Conservation (phyloP, 2,888 invertebrate species). For the Melanotus villosus region DNA sequence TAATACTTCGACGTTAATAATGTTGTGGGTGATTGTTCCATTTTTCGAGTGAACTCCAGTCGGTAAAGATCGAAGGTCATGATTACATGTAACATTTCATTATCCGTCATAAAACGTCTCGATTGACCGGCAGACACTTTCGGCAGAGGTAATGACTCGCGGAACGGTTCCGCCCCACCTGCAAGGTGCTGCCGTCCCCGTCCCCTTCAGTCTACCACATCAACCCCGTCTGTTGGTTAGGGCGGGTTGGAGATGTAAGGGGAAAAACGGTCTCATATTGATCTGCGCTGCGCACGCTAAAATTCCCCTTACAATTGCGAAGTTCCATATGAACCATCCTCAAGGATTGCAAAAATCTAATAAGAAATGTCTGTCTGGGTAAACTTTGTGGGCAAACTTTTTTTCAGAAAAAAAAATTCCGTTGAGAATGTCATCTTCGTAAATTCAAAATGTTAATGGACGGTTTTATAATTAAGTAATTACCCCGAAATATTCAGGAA, state of each 20-base stretch:
- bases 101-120: constrained; percentile 58
- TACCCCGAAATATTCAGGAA: too few species aligned
- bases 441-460: too few species aligned
- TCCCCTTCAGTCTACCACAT: constrained; percentile 52
- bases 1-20: not conserved
- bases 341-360: constrained; percentile 54
- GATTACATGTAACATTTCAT: constrained; percentile 58
- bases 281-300: constrained; percentile 59
- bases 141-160: constrained; percentile 58
- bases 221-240: constrained; percentile 52
- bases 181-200: constrained; percentile 52
- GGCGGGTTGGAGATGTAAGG: constrained; percentile 45
- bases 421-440: not conserved
- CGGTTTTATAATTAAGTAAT: too few species aligned
- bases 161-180: constrained; percentile 58
- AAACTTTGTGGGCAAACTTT: constrained; percentile 36
- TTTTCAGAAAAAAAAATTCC: constrained; percentile 4
- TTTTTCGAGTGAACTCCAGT: constrained; percentile 17
- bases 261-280: constrained; percentile 56
- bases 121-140: constrained; percentile 58
- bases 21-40: constrained; percentile 10
- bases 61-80: constrained; percentile 23
- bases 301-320: constrained; percentile 50
- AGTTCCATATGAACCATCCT: constrained; percentile 53
- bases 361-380: constrained; percentile 48